Evolutionary conservation across 53 echinoderm and acorn worm genomes (phyloP).

Genomic region (Pentamera pediparva): DNA sequence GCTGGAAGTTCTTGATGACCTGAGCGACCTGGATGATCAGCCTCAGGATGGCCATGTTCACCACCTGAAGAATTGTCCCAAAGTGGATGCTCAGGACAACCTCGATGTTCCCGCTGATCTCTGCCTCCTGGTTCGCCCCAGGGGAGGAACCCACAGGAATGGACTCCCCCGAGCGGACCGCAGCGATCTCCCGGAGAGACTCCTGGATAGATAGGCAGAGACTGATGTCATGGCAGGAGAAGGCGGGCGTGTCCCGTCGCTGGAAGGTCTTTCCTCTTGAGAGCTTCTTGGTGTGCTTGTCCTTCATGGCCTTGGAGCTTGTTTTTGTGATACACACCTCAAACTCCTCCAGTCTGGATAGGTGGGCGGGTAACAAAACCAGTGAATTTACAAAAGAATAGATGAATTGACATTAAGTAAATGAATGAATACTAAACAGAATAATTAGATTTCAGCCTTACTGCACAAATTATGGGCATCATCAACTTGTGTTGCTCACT

Average conservation of each 20-base stretch:
- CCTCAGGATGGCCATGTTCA: conserved; percentile 92
- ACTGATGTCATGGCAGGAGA: conserved; percentile 71
- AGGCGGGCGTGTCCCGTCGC: conserved; percentile 67
- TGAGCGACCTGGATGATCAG: conserved; percentile 76
- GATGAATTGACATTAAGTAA: no score
- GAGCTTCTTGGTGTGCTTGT: conserved; percentile 35
- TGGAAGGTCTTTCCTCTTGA: conserved; percentile 45
- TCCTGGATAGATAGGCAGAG: conserved; percentile 59
- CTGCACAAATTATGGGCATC: no score
- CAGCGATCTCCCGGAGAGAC: conserved; percentile 5
- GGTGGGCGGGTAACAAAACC: no score
- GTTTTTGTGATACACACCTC: conserved; percentile 74
- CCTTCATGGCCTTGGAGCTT: conserved; percentile 38
- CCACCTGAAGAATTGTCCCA: conserved; percentile 68
- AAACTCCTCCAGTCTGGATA: conserved; percentile 52
- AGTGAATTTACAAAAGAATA: no score
- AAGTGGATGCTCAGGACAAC: conserved; percentile 49
- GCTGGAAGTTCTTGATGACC: conserved; percentile 66
- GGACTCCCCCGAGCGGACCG: background rate
- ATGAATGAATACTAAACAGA: no score
- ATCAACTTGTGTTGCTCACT: no score
- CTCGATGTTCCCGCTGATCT: conserved; percentile 54
- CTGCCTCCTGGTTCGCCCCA: conserved; percentile 34
- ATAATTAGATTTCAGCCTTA: no score
- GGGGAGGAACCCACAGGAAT: conserved; percentile 4